A percentile compares a stretch with the other conserved stretches of the same genome.
Evolutionary conservation across 2,797 vertebrate genomes (phyloP).

Genomic region (Zonotrichia albicollis): DNA sequence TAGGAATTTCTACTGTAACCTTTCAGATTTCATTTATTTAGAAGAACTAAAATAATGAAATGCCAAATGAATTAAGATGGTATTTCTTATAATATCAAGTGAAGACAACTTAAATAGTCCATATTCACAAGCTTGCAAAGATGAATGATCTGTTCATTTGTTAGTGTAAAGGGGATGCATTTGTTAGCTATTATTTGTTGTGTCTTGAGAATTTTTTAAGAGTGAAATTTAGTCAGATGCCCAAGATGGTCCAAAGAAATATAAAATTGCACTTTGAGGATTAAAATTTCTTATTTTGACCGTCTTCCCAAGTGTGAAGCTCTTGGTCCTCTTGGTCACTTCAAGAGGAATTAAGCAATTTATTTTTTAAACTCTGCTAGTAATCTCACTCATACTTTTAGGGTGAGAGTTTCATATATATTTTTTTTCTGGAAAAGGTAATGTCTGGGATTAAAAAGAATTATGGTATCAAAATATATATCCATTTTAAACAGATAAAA

Average conservation of each 20-base stretch:
- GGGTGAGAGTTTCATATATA: background rate
- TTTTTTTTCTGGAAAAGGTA: background rate
- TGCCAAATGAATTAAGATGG: constrained; percentile 75
- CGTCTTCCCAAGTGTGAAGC: accelerated
- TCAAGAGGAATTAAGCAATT: background rate
- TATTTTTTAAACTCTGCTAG: background rate
- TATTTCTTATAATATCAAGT: constrained; percentile 70
- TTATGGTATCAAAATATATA: background rate
- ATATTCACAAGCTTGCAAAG: constrained; percentile 58
- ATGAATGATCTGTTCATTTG: constrained; percentile 71
- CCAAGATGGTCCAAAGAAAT: background rate
- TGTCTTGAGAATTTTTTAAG: background rate
- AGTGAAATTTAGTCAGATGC: background rate
- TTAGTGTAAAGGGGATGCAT: constrained; percentile 32
- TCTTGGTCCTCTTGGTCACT: background rate
- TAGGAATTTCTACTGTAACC: constrained; percentile 68
- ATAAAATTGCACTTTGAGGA: background rate
- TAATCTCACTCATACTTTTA: background rate
- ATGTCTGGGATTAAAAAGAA: background rate
- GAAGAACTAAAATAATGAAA: constrained; percentile 75
- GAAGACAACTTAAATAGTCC: constrained; percentile 80
- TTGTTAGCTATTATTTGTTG: constrained; percentile 5
- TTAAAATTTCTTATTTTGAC: background rate
- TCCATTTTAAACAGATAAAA: background rate
- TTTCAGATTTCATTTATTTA: constrained; percentile 78